phyloP scores from a whole-genome alignment of 2,113 vertebrate genomes.

The Prinia subflava region DNA sequence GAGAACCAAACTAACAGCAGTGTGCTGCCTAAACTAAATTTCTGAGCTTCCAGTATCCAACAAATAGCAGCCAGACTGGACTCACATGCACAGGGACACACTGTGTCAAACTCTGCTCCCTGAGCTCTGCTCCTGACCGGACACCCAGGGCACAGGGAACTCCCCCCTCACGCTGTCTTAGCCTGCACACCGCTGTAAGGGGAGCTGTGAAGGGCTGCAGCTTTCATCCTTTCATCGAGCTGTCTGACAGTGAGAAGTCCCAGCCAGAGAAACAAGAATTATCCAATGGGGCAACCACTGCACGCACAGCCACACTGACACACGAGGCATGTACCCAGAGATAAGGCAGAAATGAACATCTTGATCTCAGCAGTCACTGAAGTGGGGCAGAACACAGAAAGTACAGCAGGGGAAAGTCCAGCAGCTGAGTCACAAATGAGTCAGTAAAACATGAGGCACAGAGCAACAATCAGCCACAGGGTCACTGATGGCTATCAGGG shows the following conservation, averaged over 20 bases:
- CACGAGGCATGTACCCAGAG: not conserved
- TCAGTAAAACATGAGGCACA: not conserved
- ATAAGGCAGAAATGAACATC: not conserved
- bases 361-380: not conserved
- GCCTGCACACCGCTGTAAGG: rapidly evolving
- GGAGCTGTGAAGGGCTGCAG: not conserved
- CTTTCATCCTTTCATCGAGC: not conserved
- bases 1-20: not conserved
- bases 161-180: rapidly evolving
- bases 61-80: not conserved
- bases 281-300: not conserved
- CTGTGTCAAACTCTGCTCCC: not conserved
- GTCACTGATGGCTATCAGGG: not conserved
- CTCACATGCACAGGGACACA: not conserved
- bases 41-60: not conserved
- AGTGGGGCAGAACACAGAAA: not conserved
- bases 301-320: not conserved
- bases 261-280: not conserved
- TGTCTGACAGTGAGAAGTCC: not conserved
- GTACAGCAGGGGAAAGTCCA: not conserved
- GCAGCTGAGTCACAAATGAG: not conserved
- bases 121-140: not conserved
- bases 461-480: not conserved
- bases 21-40: not conserved
- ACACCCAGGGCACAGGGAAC: not conserved